These are phyloP conservation scores for Tryphoninae sp. DNA, from an alignment of 2,888 invertebrate genomes.

Conservation along the genomic window DNA sequence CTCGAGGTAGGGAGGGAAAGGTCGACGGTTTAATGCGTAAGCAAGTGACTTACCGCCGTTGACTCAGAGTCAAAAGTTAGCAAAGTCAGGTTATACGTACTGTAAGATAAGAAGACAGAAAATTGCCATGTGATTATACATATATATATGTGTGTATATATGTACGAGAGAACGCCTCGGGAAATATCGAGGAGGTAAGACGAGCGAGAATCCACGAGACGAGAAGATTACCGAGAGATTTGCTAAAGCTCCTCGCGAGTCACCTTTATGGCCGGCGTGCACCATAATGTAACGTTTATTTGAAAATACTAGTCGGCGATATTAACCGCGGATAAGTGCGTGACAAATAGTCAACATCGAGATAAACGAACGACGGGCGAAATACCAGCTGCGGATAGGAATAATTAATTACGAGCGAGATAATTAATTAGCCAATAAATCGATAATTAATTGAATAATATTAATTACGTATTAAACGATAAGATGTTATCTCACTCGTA, in stretches of 20 bases:
- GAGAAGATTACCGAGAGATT: not conserved
- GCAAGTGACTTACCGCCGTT: not conserved
- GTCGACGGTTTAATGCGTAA: too few relatives aligned
- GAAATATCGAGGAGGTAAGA: not conserved
- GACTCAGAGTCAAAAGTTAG: not conserved
- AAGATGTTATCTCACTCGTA: too few relatives aligned
- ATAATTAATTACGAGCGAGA: too few relatives aligned
- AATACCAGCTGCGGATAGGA: too few relatives aligned
- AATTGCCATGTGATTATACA: not conserved
- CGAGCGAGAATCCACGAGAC: not conserved
- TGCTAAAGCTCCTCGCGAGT: not conserved
- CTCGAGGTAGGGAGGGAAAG: too few relatives aligned
- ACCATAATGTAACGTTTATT: not conserved
- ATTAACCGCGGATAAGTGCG: not conserved
- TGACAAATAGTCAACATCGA: not conserved
- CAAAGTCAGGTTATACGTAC: not conserved
- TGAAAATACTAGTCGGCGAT: not conserved
- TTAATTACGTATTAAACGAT: too few relatives aligned
- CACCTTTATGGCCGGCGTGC: not conserved
- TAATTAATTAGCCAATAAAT: too few relatives aligned
- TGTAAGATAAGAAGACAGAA: not conserved
- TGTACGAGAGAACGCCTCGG: too few relatives aligned
- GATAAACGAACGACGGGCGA: too few relatives aligned
- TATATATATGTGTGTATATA: too few relatives aligned
- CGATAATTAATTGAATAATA: too few relatives aligned